Percentiles rank a stretch among this genome's conserved stretches.
These are phyloP conservation scores for Hystrix brachyura DNA, from an alignment of 2,113 vertebrate species.

Conservation along the genomic window DNA sequence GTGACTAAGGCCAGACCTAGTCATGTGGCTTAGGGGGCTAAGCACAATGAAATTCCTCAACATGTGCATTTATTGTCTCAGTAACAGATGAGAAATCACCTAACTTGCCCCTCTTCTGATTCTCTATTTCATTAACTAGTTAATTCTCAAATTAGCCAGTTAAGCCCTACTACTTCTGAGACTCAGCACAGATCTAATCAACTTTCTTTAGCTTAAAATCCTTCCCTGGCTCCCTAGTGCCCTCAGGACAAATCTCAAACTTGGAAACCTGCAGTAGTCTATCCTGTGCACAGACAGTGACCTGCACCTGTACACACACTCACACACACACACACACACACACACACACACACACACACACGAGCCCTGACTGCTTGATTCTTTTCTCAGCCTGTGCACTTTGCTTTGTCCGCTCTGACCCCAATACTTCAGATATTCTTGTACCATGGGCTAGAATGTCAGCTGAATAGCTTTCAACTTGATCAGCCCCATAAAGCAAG, in stretches of 20 bases:
- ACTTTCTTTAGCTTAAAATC: background rate
- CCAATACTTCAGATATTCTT: background rate
- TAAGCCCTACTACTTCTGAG: background rate
- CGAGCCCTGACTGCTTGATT: background rate
- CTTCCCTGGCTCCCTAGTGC: background rate
- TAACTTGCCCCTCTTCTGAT: background rate
- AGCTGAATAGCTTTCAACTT: background rate
- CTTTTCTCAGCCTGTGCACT: background rate
- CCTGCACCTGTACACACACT: fast-evolving
- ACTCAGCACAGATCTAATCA: background rate
- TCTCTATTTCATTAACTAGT: background rate
- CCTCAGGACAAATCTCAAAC: background rate
- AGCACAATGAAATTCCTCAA: background rate
- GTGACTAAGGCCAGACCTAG: background rate
- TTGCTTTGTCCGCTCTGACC: background rate
- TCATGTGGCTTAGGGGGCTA: background rate
- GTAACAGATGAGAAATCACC: conserved; percentile 3
- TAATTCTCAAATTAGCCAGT: background rate
- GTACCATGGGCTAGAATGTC: background rate
- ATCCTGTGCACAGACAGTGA: background rate
- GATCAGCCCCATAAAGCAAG: background rate
- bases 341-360: fast-evolving
- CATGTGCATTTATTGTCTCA: background rate
- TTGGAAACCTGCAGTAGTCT: background rate
- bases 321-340: fast-evolving